Conservation (phyloP, 2,113 vertebrate species). For the Xyliphius kryptos region DNA sequence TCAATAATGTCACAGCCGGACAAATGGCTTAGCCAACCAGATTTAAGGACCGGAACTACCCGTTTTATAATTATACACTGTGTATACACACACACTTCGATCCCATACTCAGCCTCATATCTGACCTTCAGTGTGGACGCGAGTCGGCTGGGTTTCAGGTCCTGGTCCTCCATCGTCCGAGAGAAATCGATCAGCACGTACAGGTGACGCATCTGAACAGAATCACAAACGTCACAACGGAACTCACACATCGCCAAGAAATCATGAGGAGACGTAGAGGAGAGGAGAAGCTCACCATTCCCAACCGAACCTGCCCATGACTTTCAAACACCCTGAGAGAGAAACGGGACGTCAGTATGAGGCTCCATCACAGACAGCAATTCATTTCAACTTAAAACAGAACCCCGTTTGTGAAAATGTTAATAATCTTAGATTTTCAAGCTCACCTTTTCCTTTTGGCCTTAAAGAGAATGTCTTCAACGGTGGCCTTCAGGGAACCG, state of each 20-base stretch:
- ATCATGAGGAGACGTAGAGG: not conserved
- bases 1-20: too few species aligned
- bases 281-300: slow-evolving; percentile 76
- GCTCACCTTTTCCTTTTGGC: slow-evolving; percentile 85
- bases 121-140: slow-evolving; percentile 60
- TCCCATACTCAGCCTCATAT: not conserved
- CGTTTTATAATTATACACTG: too few species aligned
- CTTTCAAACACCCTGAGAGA: slow-evolving; percentile 71
- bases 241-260: not conserved
- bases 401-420: not conserved
- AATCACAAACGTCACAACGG: not conserved
- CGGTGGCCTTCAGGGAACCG: slow-evolving; percentile 88
- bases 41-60: too few species aligned
- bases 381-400: not conserved
- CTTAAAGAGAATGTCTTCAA: slow-evolving; percentile 93
- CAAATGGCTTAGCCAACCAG: too few species aligned
- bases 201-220: slow-evolving; percentile 90
- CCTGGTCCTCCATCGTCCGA: slow-evolving; percentile 94
- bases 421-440: not conserved
- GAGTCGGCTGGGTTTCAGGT: slow-evolving; percentile 88
- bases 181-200: slow-evolving; percentile 89
- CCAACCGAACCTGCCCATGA: slow-evolving; percentile 89
- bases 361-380: not conserved
- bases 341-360: not conserved
- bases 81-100: not conserved